phyloP scores from a whole-genome alignment of 2,113 vertebrate species.

The Nibea coibor region DNA sequence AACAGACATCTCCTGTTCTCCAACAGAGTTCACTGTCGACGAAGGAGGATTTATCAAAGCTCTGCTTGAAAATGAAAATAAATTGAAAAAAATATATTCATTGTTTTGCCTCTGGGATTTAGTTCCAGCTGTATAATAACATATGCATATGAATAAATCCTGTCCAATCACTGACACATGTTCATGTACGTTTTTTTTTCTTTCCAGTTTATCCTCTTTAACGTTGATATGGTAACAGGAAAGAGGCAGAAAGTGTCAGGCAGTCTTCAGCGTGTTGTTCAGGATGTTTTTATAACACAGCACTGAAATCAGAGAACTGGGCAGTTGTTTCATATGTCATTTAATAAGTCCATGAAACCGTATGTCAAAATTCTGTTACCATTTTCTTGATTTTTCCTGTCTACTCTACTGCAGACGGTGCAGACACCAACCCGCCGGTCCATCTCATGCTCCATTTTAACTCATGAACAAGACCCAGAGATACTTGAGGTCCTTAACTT shows the following conservation, averaged over 20 bases:
- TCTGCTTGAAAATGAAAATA: slow-evolving; percentile 32
- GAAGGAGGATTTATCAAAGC: slow-evolving; percentile 52
- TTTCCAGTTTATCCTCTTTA: not conserved
- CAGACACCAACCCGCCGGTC: too few relatives aligned
- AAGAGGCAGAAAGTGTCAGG: not conserved
- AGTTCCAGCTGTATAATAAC: slow-evolving; percentile 27
- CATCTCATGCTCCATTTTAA: too few relatives aligned
- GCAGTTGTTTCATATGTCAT: not conserved
- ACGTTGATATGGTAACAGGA: not conserved
- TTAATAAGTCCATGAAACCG: not conserved
- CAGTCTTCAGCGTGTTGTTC: not conserved
- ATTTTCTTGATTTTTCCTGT: not conserved
- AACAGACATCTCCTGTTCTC: slow-evolving; percentile 50
- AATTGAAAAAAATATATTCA: slow-evolving; percentile 1
- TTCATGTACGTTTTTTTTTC: not conserved
- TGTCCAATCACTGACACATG: not conserved
- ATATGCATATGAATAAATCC: slow-evolving; percentile 38
- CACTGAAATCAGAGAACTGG: not conserved
- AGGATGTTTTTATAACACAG: not conserved
- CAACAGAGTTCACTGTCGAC: slow-evolving; percentile 52
- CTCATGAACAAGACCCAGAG: too few relatives aligned
- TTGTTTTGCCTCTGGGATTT: slow-evolving; percentile 45
- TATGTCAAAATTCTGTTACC: not conserved
- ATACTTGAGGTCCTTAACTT: too few relatives aligned
- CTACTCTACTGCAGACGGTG: too few relatives aligned